Evolutionary conservation across 2,888 invertebrate species (phyloP).

Genomic region (Drosophila testacea): DNA sequence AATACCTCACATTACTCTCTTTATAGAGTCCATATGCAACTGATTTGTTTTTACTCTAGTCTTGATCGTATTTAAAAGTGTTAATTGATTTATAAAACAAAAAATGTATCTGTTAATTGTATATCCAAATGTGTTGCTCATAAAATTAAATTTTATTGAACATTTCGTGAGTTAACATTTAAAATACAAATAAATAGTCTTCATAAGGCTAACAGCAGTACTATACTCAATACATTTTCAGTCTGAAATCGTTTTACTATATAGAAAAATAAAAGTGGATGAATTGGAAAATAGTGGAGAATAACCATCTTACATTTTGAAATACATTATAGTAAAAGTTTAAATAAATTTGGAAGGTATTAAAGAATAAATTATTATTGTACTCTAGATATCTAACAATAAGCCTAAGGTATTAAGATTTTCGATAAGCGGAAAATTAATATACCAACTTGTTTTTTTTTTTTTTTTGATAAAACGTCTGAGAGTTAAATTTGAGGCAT

Average conservation of each 20-base stretch:
- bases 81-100: slow-evolving; percentile 54
- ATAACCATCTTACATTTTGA: too few relatives aligned
- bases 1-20: neutral
- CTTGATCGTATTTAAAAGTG: slow-evolving; percentile 45
- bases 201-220: slow-evolving; percentile 12
- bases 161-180: slow-evolving; percentile 52
- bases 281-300: too few relatives aligned
- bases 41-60: slow-evolving; percentile 1
- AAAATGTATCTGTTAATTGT: slow-evolving; percentile 55
- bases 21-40: slow-evolving; percentile 8
- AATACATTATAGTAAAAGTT: too few relatives aligned
- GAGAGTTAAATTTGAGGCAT: slow-evolving; percentile 4
- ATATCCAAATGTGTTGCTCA: slow-evolving; percentile 30
- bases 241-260: too few relatives aligned
- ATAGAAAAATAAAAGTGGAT: too few relatives aligned
- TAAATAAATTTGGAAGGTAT: too few relatives aligned
- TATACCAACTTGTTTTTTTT: neutral
- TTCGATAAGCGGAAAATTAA: neutral
- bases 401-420: too few relatives aligned
- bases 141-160: slow-evolving; percentile 40
- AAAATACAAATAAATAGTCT: slow-evolving; percentile 30
- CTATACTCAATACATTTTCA: neutral
- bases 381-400: too few relatives aligned
- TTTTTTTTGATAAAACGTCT: slow-evolving; percentile 8
- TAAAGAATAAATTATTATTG: too few relatives aligned